Base-by-base conservation (phyloP, 2,888 invertebrate genomes). In the Polymixis lichenea region DNA sequence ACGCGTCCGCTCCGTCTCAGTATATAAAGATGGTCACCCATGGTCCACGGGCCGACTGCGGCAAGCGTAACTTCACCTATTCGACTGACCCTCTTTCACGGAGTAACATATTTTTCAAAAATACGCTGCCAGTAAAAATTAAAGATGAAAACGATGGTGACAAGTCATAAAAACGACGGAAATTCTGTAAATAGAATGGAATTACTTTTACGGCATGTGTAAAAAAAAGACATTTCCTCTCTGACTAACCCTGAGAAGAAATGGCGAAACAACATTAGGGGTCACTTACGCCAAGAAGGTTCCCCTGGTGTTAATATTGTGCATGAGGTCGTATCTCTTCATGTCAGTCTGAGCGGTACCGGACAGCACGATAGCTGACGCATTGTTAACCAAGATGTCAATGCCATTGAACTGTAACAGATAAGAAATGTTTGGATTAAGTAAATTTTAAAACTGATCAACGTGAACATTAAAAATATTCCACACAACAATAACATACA, bases 301-400 rank as follows among this genome's bases (percentile, higher is more conserved):
- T 86, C 99, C 99, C 87, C 99, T 97, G 0, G 99, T 98, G 95
- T 99, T 99, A 87, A 99, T 98, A 78, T 97, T 97, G 92, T 99
- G 98, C 99, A 99, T 99, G 61, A 99, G 97, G 95, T 99, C 99
- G 92, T 98, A 99, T 94, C 98, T 97, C 96, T 99, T 99, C 99
- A 99, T 99, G 58, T 98, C 98, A 0, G 99, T 99, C 13, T 97
- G 96, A 4, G 97, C 95, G 0, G 99, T 99, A 68, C 97, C 97
- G 0, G 99, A 98, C 72, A 99, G 95, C 0, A 98, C 98, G 89
- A 99, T 99, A 19, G 99, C 99, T 82, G 99, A 99, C 1, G 99
- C 99, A 97, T 99, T 99, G 96, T 99, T 99, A 28, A 99, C 97
- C 32, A 99, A 94, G 86, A 99, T 98, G 92, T 99, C 99, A 88